phyloP scores from a whole-genome alignment of 1,140 invertebrate genomes.

The Drosophila sproati region DNA sequence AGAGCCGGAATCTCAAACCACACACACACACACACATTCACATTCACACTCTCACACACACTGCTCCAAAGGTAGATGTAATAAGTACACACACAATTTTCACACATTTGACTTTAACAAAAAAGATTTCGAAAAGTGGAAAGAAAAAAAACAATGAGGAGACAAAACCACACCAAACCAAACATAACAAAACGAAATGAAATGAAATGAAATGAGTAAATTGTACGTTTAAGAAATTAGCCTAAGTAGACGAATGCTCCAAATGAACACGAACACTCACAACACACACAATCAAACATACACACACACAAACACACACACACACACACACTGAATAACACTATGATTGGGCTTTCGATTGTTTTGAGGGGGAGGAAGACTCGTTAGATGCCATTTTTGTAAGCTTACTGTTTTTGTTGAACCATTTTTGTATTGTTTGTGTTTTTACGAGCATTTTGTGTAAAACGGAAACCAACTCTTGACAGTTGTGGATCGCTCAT shows the following conservation, averaged over 20 bases:
- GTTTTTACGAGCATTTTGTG: constrained; percentile 60
- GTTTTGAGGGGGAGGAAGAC: constrained; percentile 16
- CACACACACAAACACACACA: constrained; percentile 25
- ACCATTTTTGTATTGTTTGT: constrained; percentile 22
- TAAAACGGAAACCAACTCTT: constrained; percentile 4
- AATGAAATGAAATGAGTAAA: constrained; percentile 35
- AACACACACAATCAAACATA: constrained; percentile 22
- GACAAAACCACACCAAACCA: constrained; percentile 32
- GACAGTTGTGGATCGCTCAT: constrained; percentile 14
- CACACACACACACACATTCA: constrained; percentile 17
- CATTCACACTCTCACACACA: constrained; percentile 42
- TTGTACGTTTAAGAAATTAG: constrained; percentile 76
- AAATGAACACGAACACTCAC: constrained; percentile 49
- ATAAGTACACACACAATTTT: constrained; percentile 67
- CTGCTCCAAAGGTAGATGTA: constrained; percentile 82
- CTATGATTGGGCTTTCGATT: constrained; percentile 51
- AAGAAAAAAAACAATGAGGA: constrained; percentile 30
- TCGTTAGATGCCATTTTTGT: constrained; percentile 48
- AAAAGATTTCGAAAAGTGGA: constrained; percentile 33
- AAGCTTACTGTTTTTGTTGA: constrained; percentile 24
- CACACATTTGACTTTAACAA: constrained; percentile 68
- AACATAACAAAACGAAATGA: constrained; percentile 43
- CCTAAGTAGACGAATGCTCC: constrained; percentile 81
- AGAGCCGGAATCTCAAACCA: constrained; percentile 5
- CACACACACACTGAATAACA: constrained; percentile 22